Percentiles rank a stretch among this genome's conserved stretches.
These are phyloP conservation scores for Furcifer pardalis DNA, from an alignment of 2,797 vertebrate genomes.

Conservation along the genomic window DNA sequence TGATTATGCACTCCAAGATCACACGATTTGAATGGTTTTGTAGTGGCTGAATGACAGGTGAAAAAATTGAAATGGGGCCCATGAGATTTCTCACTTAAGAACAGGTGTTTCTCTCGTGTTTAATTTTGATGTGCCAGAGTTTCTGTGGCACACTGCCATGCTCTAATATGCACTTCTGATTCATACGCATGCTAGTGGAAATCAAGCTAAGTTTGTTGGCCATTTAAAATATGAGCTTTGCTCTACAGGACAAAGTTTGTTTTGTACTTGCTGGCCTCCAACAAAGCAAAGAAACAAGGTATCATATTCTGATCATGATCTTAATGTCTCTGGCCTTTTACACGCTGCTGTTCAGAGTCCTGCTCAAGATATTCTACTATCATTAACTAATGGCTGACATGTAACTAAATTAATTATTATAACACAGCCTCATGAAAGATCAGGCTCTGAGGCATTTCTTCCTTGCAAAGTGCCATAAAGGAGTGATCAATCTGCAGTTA, in stretches of 20 bases:
- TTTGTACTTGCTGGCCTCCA: constrained; percentile 56
- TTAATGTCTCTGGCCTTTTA: constrained; percentile 52
- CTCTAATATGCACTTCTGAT: constrained; percentile 59
- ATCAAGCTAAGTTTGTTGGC: constrained; percentile 31
- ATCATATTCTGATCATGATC: constrained; percentile 43
- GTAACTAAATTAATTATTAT: not conserved
- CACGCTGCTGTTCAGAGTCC: constrained; percentile 55
- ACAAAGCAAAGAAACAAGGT: constrained; percentile 52
- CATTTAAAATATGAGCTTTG: constrained; percentile 32
- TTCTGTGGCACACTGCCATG: not conserved
- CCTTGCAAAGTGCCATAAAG: not conserved
- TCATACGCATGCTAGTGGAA: constrained; percentile 54
- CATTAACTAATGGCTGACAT: constrained; percentile 34
- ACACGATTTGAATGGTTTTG: too few species aligned
- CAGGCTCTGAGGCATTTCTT: not conserved
- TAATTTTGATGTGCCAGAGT: not conserved
- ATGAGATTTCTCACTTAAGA: not conserved
- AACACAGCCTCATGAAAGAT: not conserved
- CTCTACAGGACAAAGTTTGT: constrained; percentile 42
- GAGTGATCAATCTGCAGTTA: not conserved
- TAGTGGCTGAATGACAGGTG: not conserved
- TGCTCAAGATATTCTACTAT: constrained; percentile 32
- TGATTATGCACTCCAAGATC: not conserved
- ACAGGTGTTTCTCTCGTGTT: not conserved
- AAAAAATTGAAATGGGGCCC: too few species aligned